Evolutionary conservation across 2,113 vertebrate genomes (phyloP).

Genomic region (Amblyopsis rosae): DNA sequence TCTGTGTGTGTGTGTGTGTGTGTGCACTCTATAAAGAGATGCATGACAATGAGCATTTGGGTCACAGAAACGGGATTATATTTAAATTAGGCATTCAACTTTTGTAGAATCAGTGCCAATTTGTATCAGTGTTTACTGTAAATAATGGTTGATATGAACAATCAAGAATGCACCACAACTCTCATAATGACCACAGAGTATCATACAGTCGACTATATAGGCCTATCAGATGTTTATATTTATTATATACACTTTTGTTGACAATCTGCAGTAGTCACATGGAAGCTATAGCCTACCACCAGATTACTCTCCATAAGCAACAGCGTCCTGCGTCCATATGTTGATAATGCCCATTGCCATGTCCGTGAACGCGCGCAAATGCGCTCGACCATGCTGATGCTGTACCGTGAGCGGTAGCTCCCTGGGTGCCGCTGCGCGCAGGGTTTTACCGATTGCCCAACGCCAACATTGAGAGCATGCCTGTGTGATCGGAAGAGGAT

Average conservation of each 20-base stretch:
- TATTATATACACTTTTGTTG: too few relatives aligned
- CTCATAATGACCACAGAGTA: too few relatives aligned
- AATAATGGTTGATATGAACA: neutral
- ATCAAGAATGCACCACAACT: too few relatives aligned
- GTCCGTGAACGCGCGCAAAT: conserved; percentile 67
- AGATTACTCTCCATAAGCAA: too few relatives aligned
- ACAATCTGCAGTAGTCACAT: too few relatives aligned
- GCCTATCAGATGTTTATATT: too few relatives aligned
- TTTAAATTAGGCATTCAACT: conserved; percentile 33
- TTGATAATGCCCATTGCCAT: conserved; percentile 63
- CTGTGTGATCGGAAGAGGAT: conserved; percentile 45
- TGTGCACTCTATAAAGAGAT: conserved; percentile 62
- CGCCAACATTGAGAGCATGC: conserved; percentile 44
- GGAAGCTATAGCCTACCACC: too few relatives aligned
- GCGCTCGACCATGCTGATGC: conserved; percentile 55
- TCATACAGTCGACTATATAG: too few relatives aligned
- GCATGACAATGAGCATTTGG: conserved; percentile 63
- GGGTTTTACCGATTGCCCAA: conserved; percentile 39
- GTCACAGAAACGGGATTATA: conserved; percentile 28
- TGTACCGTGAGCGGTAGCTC: conserved; percentile 63
- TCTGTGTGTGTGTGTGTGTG: too few relatives aligned
- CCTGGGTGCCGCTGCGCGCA: conserved; percentile 57
- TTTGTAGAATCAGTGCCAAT: conserved; percentile 30
- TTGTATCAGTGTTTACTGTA: conserved; percentile 16
- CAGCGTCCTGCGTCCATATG: too few relatives aligned